These are phyloP conservation scores for Invenusta paracnida DNA, from an alignment of 2,888 invertebrate genomes.

Conservation along the genomic window DNA sequence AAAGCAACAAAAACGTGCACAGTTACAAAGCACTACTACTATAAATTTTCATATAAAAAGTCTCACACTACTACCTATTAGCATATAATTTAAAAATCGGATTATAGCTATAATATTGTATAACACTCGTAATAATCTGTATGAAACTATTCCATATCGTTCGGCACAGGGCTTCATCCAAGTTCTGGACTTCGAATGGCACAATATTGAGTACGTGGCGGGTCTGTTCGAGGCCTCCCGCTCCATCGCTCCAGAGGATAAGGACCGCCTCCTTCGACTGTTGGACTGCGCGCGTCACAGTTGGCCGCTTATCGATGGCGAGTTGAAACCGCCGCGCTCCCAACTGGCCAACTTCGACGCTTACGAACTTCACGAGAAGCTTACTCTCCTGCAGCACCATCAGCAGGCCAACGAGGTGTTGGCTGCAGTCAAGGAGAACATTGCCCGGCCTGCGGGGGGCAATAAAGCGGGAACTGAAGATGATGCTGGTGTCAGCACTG, in stretches of 20 bases:
- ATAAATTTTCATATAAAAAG: too few relatives aligned
- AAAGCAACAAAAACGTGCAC: too few relatives aligned
- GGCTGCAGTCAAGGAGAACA: not conserved
- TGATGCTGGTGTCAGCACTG: too few relatives aligned
- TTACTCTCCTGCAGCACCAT: not conserved
- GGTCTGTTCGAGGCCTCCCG: slow-evolving; percentile 29
- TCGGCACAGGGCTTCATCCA: slow-evolving; percentile 39
- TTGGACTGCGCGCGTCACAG: slow-evolving; percentile 36
- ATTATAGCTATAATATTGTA: too few relatives aligned
- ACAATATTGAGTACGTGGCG: slow-evolving; percentile 13
- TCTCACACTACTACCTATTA: too few relatives aligned
- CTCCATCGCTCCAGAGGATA: slow-evolving; percentile 33
- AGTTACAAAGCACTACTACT: too few relatives aligned
- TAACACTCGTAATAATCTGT: too few relatives aligned
- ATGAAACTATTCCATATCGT: too few relatives aligned
- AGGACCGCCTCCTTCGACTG: slow-evolving; percentile 18
- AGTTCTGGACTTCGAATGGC: slow-evolving; percentile 41
- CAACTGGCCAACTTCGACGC: slow-evolving; percentile 38
- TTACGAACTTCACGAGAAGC: slow-evolving; percentile 24
- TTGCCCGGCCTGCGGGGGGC: too few relatives aligned
- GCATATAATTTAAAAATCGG: too few relatives aligned
- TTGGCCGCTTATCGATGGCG: slow-evolving; percentile 40
- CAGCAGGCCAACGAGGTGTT: slow-evolving; percentile 15
- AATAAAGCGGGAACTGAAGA: too few relatives aligned
- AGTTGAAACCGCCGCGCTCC: slow-evolving; percentile 28